Percentiles rank a stretch among this genome's conserved stretches.
Conservation (phyloP, 2,113 vertebrate genomes). For the Geococcyx californianus region DNA sequence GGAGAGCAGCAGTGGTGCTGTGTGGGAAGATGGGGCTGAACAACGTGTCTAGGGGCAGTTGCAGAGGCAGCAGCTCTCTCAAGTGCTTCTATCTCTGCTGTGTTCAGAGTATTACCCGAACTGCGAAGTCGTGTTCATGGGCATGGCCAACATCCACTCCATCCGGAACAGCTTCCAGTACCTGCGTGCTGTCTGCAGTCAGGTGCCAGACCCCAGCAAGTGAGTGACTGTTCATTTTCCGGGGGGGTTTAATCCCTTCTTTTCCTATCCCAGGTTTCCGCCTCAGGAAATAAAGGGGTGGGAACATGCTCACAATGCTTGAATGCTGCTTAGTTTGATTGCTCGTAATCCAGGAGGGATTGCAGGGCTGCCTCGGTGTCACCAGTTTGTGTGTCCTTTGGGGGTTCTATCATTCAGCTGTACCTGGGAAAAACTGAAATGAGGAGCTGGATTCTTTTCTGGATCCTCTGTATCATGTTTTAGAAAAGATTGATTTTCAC, state of each 20-base stretch:
- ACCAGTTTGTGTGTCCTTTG: neutral
- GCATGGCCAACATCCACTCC: constrained; percentile 99
- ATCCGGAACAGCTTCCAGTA: constrained; percentile 98
- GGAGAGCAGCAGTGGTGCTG: neutral
- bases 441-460: neutral
- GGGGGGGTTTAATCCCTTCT: neutral
- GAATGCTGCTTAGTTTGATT: neutral
- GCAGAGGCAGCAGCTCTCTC: neutral
- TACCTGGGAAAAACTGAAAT: neutral
- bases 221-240: constrained; percentile 66
- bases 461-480: neutral
- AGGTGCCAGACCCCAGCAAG: constrained; percentile 99
- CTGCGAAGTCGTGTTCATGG: constrained; percentile 98
- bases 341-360: neutral
- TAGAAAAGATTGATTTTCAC: neutral
- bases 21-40: neutral
- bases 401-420: neutral
- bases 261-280: neutral
- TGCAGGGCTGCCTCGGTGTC: neutral
- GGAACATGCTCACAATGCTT: neutral
- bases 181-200: constrained; percentile 92
- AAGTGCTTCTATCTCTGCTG: neutral
- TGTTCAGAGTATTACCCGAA: constrained; percentile 95
- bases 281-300: neutral
- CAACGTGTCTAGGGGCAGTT: fast-evolving